A percentile compares a stretch with the other conserved stretches of the same genome.
Evolutionary conservation across 37 sponge, comb jelly and placozoan species (phyloP).

Genomic region (Lycopodina hypogea): DNA sequence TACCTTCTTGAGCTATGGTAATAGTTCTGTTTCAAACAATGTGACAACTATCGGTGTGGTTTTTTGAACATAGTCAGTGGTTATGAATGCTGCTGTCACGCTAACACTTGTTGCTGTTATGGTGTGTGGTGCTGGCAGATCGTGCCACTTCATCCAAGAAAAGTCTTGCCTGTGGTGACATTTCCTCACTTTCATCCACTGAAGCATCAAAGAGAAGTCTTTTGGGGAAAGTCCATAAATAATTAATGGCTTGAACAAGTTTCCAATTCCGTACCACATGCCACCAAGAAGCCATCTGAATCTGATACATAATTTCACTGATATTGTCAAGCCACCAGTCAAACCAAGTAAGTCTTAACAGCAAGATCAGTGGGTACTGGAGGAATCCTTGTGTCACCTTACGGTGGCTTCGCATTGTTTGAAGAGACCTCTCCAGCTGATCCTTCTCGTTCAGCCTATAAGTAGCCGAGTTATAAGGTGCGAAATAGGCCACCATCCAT

Average conservation of each 20-base stretch:
- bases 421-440: slow-evolving; percentile 39
- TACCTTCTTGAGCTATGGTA: too few species aligned
- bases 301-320: slow-evolving; percentile 58
- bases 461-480: slow-evolving; percentile 74
- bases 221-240: slow-evolving; percentile 70
- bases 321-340: slow-evolving; percentile 66
- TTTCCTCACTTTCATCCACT: slow-evolving; percentile 3
- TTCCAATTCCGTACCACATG: slow-evolving; percentile 16
- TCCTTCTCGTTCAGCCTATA: slow-evolving; percentile 71
- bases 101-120: neutral
- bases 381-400: slow-evolving; percentile 48
- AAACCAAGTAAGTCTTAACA: slow-evolving; percentile 64
- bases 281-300: slow-evolving; percentile 71
- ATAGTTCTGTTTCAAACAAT: too few species aligned
- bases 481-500: slow-evolving; percentile 61
- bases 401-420: slow-evolving; percentile 59
- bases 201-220: slow-evolving; percentile 47
- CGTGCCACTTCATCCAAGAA: neutral
- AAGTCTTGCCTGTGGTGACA: neutral
- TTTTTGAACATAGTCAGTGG: too few species aligned
- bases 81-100: too few species aligned
- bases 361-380: slow-evolving; percentile 66
- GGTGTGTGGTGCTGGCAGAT: neutral
- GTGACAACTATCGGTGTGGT: too few species aligned
- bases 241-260: slow-evolving; percentile 31